Evolutionary conservation across 1,140 invertebrate species (phyloP), one percentile per base, ranked within the genome.

Genomic region (Atta texana): DNA sequence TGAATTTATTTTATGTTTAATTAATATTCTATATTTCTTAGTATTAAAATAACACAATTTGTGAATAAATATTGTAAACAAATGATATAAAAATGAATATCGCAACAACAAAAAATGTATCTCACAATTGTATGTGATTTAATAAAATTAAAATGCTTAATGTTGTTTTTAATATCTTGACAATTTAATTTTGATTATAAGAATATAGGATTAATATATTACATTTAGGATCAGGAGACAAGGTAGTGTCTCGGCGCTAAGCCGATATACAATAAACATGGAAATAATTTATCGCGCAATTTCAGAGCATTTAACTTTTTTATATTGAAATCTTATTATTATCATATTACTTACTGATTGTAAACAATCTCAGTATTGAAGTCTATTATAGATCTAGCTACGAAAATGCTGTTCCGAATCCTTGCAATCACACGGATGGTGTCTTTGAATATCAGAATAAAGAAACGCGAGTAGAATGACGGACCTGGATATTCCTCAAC

Each of bases 391-490:
- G 31, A 63, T 44, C 18, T 31, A 21, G 24, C 51, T 59, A 34
- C 34, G 49, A 18, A 18, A 21, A 16, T 18, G 6, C 16, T 18
- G 14, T n/a, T 34, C 24, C 28, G 68, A 16, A 31, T 39, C 34
- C 28, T 57, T 61, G 55, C 80, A 84, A 84, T 84, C 69, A 74
- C 28, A 61, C 55, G 55, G 39, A 84, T 34, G 28, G 69, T 49
- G n/a, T 51, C 69, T 74, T 74, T 61, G 80, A 84, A 81, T 81
- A 81, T 81, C 64, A 71, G 66, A 81, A 82, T 74, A 74, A 82
- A 84, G 55, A 63, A 28, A 24, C 28, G 39, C 80, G 18, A 34
- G 39, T 34, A 39, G 39, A 74, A 69, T 75, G 80, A 75, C 39
- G 80, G 53, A 7, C 68, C 34, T 82, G 80, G 55, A 82, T 82